phyloP scores from a whole-genome alignment of 2,113 vertebrate species.

The Callipepla californica region DNA sequence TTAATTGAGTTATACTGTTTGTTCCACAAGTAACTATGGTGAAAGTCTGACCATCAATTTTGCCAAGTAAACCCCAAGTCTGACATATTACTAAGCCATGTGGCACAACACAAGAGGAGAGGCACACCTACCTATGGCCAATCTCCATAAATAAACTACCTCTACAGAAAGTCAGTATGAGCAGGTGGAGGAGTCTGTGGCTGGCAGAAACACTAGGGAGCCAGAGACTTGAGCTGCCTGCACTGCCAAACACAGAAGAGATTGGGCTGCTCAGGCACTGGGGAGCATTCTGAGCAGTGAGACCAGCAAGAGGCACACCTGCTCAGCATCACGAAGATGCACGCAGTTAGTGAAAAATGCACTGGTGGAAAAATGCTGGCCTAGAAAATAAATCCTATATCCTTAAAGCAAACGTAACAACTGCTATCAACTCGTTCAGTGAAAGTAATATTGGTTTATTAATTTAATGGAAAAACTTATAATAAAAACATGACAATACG shows the following conservation, averaged over 20 bases:
- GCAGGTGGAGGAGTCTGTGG: fast-evolving
- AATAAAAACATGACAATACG: neutral
- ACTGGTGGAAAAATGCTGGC: neutral
- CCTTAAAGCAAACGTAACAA: neutral
- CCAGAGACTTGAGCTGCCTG: no score
- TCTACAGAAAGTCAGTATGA: neutral
- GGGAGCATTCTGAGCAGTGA: neutral
- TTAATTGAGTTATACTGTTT: no score
- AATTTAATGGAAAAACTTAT: neutral
- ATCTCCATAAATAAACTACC: neutral
- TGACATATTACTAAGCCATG: fast-evolving
- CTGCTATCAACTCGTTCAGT: neutral
- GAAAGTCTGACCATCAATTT: neutral
- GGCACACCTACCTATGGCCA: fast-evolving
- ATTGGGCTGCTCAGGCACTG: fast-evolving
- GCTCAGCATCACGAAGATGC: fast-evolving
- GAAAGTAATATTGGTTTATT: neutral
- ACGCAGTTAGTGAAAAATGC: fast-evolving
- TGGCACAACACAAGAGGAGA: neutral
- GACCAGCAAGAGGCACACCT: neutral
- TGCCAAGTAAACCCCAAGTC: neutral
- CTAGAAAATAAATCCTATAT: neutral
- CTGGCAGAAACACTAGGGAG: neutral
- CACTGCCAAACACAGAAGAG: neutral
- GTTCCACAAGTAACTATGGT: neutral